Evolutionary conservation across 1,140 invertebrate genomes (phyloP).

Genomic region (Leptonema lineaticorne): DNA sequence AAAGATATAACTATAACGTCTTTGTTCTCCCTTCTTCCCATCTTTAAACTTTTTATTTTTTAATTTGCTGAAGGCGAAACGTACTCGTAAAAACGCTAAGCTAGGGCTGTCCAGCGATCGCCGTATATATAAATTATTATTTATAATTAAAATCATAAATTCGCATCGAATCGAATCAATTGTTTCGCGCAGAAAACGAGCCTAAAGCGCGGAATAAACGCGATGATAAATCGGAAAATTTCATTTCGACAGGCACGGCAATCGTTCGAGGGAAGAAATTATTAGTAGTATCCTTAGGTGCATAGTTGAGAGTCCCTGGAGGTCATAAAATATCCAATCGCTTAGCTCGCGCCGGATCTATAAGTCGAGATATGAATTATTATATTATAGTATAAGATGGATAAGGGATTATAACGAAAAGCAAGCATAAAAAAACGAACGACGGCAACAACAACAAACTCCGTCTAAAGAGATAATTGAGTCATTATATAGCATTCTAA

Average conservation of each 20-base stretch:
- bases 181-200: no score
- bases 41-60: conserved; percentile 40
- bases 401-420: conserved; percentile 28
- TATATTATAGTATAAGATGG: conserved; percentile 39
- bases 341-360: conserved; percentile 36
- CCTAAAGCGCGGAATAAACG: no score
- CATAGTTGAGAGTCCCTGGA: conserved; percentile 7
- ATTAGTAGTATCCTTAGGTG: background rate
- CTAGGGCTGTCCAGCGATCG: conserved; percentile 4
- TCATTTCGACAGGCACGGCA: no score
- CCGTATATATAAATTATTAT: no score
- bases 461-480: conserved; percentile 43
- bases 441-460: conserved; percentile 20
- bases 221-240: no score
- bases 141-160: no score
- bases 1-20: conserved; percentile 43
- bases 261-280: no score
- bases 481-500: conserved; percentile 41
- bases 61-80: conserved; percentile 40
- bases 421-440: conserved; percentile 9
- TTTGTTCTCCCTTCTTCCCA: conserved; percentile 40
- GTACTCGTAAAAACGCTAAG: background rate
- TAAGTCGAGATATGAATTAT: conserved; percentile 39
- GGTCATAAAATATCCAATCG: conserved; percentile 34
- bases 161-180: no score